Evolutionary conservation across 2,113 vertebrate genomes (phyloP).

Genomic region (Fulmarus glacialis): DNA sequence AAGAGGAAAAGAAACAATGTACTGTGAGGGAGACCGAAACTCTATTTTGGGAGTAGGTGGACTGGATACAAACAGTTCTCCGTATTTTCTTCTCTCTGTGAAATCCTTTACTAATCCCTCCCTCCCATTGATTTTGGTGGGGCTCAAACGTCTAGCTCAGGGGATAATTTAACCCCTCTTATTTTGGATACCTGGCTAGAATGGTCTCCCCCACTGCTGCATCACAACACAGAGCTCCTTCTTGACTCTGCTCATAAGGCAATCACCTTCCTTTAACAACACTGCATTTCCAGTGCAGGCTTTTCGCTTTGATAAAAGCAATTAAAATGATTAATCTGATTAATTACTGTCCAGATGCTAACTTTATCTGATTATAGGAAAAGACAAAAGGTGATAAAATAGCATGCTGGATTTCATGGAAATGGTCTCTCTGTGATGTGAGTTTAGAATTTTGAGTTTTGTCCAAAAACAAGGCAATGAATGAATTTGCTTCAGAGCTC

Average conservation of each 20-base stretch:
- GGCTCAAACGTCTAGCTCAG: not conserved
- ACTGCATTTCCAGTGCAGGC: not conserved
- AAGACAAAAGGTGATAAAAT: slow-evolving; percentile 63
- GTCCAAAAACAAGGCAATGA: slow-evolving; percentile 74
- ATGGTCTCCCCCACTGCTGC: not conserved
- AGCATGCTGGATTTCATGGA: slow-evolving; percentile 59
- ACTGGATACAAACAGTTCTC: not conserved
- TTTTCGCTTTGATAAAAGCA: slow-evolving; percentile 9
- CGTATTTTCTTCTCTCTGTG: not conserved
- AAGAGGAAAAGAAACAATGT: not conserved
- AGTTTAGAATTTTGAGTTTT: slow-evolving; percentile 68
- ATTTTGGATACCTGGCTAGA: not conserved
- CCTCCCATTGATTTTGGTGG: not conserved
- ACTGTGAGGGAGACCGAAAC: not conserved
- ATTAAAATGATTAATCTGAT: not conserved
- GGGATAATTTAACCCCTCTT: not conserved
- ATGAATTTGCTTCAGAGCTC: slow-evolving; percentile 79
- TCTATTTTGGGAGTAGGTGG: not conserved
- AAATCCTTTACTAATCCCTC: not conserved
- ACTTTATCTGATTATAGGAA: slow-evolving; percentile 20
- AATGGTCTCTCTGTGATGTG: slow-evolving; percentile 61
- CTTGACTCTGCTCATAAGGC: not conserved
- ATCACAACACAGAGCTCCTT: not conserved
- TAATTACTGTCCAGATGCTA: not conserved
- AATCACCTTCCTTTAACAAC: not conserved